phyloP scores from a whole-genome alignment of 2,113 vertebrate genomes.

The Ammospiza caudacuta region DNA sequence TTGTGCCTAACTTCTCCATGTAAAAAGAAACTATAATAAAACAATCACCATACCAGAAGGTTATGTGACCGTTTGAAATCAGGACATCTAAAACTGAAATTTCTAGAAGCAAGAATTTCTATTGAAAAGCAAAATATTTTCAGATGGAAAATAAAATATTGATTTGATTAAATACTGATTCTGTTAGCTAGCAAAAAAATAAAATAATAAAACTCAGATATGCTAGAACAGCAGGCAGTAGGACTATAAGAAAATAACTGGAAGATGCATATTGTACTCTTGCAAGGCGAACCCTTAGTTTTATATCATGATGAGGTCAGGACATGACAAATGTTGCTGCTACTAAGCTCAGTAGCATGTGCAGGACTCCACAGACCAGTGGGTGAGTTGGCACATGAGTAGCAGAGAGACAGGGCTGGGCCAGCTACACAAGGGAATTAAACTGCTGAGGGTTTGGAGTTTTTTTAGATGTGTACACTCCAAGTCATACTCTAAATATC shows the following conservation, averaged over 20 bases:
- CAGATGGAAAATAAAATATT: neutral
- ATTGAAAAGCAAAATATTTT: neutral
- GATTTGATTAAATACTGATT: neutral
- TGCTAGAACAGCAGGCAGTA: neutral
- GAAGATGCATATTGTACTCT: neutral
- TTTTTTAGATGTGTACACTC: neutral
- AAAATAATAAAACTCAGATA: neutral
- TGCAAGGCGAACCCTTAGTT: neutral
- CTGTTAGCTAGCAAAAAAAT: neutral
- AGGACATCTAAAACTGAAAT: neutral
- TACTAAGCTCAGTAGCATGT: neutral
- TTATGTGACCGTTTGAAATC: neutral
- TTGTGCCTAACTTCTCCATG: neutral
- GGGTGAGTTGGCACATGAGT: neutral
- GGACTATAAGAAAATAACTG: neutral
- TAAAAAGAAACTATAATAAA: neutral
- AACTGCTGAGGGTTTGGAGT: neutral
- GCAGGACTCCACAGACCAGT: neutral
- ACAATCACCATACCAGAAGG: neutral
- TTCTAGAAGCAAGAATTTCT: neutral
- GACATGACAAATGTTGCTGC: neutral
- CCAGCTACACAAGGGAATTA: neutral
- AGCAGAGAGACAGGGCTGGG: neutral
- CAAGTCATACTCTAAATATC: conserved; percentile 17
- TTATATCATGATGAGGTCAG: neutral